phyloP scores from a whole-genome alignment of 2,888 invertebrate species.

The Sialis fuliginosa region DNA sequence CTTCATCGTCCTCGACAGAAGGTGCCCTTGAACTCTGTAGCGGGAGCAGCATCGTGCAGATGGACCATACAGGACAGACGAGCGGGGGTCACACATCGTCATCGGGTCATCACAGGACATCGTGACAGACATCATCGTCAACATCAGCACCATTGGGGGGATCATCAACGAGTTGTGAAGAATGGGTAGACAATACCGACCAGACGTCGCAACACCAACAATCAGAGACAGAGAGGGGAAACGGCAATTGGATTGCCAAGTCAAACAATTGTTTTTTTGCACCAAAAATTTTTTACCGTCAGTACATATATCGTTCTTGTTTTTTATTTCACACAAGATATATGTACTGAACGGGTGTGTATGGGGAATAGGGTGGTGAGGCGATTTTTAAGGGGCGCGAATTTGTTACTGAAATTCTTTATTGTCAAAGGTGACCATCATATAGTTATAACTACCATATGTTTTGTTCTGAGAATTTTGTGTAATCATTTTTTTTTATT shows the following conservation, averaged over 20 bases:
- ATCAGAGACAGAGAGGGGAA: conserved; percentile 42
- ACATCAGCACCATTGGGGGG: conserved; percentile 7
- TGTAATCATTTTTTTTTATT: no score
- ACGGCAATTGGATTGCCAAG: conserved; percentile 47
- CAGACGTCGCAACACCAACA: conserved; percentile 36
- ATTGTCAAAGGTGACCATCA: no score
- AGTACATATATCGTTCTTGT: not conserved
- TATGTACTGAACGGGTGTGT: conserved; percentile 17
- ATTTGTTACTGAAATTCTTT: no score
- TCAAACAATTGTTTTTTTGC: conserved; percentile 24
- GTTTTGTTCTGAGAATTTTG: no score
- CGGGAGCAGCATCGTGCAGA: conserved; percentile 14
- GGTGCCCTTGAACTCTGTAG: conserved; percentile 69
- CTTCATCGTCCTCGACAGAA: conserved; percentile 97
- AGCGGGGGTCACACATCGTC: conserved; percentile 8
- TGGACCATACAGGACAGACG: conserved; percentile 14
- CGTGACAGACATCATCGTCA: conserved; percentile 11
- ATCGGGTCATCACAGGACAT: conserved; percentile 7
- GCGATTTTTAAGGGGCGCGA: no score
- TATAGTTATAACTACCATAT: no score
- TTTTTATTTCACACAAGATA: not conserved
- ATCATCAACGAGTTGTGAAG: conserved; percentile 19
- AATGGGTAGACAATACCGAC: conserved; percentile 10
- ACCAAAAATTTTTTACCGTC: not conserved
- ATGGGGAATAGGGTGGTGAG: no score